Evolutionary conservation across 2,888 invertebrate genomes (phyloP).

Genomic region (Pseudolycoriella hygida): DNA sequence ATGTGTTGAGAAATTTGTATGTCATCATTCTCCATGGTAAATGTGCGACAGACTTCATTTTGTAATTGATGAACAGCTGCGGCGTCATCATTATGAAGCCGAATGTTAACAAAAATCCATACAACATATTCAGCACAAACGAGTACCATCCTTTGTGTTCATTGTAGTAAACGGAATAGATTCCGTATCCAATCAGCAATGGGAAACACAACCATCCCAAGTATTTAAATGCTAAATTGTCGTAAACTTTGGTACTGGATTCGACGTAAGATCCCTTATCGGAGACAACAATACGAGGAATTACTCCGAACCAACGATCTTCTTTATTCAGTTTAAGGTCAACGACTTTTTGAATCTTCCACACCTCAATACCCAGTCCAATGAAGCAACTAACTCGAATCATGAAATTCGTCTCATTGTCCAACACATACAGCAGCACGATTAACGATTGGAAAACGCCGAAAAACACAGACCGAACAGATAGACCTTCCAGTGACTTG

Average conservation of each 20-base stretch:
- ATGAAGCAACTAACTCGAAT: constrained; percentile 88
- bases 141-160: constrained; percentile 99
- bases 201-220: constrained; percentile 94
- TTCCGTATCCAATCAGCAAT: constrained; percentile 76
- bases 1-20: constrained; percentile 97
- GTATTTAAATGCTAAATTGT: constrained; percentile 89
- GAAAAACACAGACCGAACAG: constrained; percentile 95
- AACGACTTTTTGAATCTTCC: constrained; percentile 97
- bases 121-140: constrained; percentile 88
- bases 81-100: constrained; percentile 99
- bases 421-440: constrained; percentile 88
- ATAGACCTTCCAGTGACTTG: constrained; percentile 90
- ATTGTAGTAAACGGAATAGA: constrained; percentile 86
- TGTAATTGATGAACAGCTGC: constrained; percentile 98
- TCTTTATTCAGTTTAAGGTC: constrained; percentile 66
- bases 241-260: constrained; percentile 86
- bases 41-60: constrained; percentile 96
- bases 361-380: constrained; percentile 89
- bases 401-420: constrained; percentile 96
- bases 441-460: constrained; percentile 94
- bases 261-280: constrained; percentile 96
- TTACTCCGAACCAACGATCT: constrained; percentile 51
- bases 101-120: constrained; percentile 94
- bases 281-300: constrained; percentile 64
- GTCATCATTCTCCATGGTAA: constrained; percentile 99